Base-by-base conservation (phyloP, 1,140 invertebrate genomes). In the Chironomus tepperi region DNA sequence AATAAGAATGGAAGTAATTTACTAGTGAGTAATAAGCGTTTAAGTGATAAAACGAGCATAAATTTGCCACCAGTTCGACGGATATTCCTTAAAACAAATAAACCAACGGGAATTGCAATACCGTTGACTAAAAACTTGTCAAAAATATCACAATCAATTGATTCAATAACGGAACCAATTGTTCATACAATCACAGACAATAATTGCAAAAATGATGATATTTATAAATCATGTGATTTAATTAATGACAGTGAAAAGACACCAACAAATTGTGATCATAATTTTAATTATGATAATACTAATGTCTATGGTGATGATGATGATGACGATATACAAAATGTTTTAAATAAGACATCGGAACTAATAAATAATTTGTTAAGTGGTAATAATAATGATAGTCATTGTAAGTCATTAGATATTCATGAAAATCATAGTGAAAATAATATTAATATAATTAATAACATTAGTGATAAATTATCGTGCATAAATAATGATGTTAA, bases 361-460 rank as follows among this genome's bases (percentile, higher is more conserved):
- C 18, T 70, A 70, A 70, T 70, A 70, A 70, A 70, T 70, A 70
- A 70, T 70, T 70, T 70, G 18, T 70, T 70, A 21, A 70, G 65
- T 70, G 65, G 65, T 18, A 70, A 18, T 70, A 70, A 18, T 70
- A 70, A 70, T 70, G 65, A 70, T 70, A 70, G 65, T 18, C n/a
- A 70, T 70, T 70, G 3, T 7, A 70, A 21, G 16, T 70, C 65
- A 70, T 70, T 70, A 70, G 65, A 70, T 21, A 70, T 70, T 70
- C 65, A 70, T 70, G 65, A 70, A 70, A 21, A 21, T 34, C 24
- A 34, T 70, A 70, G 16, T 70, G 19, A 70, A 70, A 8, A 18
- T 18, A 70, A 57, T 57, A 57, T 10, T n/a, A n/a, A 12, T 57
- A n/a, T 57, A 57, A 57, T 57, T 57, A n/a, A 34, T 34, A 34